These are phyloP conservation scores for Paracyclopina nana DNA, from an alignment of 1,140 invertebrate genomes.

Conservation along the genomic window DNA sequence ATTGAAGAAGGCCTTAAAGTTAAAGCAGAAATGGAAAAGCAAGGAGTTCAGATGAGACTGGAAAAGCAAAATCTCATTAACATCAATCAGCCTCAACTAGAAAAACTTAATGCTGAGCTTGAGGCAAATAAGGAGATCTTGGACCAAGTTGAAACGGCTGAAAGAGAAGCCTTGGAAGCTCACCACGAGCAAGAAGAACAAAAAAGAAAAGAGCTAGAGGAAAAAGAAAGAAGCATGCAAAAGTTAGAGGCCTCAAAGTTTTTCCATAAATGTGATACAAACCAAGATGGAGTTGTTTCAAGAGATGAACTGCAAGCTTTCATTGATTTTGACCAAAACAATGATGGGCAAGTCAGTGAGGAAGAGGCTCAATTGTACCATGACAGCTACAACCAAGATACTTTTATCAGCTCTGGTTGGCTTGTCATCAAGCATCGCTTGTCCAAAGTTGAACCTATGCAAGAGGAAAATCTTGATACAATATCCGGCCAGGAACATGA, in stretches of 20 bases:
- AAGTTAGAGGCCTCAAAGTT: constrained; percentile 41
- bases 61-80: constrained; percentile 44
- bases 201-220: constrained; percentile 34
- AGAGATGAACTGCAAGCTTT: not conserved
- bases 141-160: constrained; percentile 44
- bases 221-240: constrained; percentile 29
- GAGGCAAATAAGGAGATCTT: constrained; percentile 50
- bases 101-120: constrained; percentile 45
- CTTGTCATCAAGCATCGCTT: not conserved
- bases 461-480: constrained; percentile 19
- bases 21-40: constrained; percentile 47
- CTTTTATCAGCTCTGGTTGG: not conserved
- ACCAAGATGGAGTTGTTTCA: constrained; percentile 39
- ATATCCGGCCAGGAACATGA: constrained; percentile 24
- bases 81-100: constrained; percentile 36
- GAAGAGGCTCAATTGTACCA: constrained; percentile 46
- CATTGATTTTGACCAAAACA: constrained; percentile 21
- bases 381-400: not conserved
- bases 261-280: constrained; percentile 51
- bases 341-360: constrained; percentile 59
- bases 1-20: constrained; percentile 53
- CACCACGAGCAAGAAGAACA: constrained; percentile 44
- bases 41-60: constrained; percentile 42
- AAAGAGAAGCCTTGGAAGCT: constrained; percentile 50
- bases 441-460: not conserved